phyloP scores from a whole-genome alignment of 2,113 vertebrate species.

The Sterrhoptilus dennistouni region DNA sequence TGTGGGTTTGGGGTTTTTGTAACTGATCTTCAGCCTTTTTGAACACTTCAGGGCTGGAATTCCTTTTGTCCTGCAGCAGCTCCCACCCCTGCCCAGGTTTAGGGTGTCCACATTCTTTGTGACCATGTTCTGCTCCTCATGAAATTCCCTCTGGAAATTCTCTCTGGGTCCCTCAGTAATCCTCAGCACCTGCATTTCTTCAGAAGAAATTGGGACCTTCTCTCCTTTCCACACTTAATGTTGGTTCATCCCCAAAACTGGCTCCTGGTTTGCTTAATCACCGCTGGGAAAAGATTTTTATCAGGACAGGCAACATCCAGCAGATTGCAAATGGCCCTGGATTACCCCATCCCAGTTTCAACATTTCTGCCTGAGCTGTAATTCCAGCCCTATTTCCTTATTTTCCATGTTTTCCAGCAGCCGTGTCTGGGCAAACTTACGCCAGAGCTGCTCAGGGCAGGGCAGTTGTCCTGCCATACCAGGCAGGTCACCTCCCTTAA shows the following conservation, averaged over 20 bases:
- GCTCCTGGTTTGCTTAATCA: slow-evolving; percentile 13
- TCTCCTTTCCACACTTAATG: neutral
- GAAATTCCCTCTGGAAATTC: neutral
- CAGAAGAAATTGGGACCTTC: neutral
- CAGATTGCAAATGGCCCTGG: neutral
- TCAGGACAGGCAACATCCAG: neutral
- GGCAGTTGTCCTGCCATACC: neutral
- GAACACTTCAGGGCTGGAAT: neutral
- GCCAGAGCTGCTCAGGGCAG: neutral
- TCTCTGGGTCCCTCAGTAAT: neutral
- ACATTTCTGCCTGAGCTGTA: neutral
- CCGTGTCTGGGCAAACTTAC: neutral
- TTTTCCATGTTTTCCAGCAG: neutral
- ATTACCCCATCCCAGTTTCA: slow-evolving; percentile 48
- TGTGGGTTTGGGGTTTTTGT: neutral
- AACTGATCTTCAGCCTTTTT: neutral
- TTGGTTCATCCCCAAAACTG: neutral
- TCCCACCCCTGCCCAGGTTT: neutral
- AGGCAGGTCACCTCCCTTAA: neutral
- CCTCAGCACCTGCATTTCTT: neutral
- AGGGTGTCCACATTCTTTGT: neutral
- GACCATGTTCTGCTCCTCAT: neutral
- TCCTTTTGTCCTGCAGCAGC: neutral
- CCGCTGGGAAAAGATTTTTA: neutral
- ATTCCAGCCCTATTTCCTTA: neutral